Evolutionary conservation across 1,140 invertebrate species (phyloP).

Genomic region (Rhopalosiphum padi): DNA sequence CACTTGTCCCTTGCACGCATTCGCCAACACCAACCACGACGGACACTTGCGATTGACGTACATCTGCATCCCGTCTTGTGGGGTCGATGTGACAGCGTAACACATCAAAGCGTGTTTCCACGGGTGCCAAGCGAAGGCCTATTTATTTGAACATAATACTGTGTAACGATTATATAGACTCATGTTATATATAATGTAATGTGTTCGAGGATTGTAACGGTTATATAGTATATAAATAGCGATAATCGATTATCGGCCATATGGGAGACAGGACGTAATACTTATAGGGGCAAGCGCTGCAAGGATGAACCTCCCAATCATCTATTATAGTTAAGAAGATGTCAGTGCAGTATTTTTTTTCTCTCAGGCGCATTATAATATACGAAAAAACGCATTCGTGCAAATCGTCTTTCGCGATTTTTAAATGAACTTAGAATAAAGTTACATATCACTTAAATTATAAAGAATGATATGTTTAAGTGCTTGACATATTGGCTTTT

Average conservation of each 20-base stretch:
- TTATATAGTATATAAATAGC: neutral
- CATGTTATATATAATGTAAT: too few species aligned
- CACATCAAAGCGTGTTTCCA: constrained; percentile 44
- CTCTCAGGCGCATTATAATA: neutral
- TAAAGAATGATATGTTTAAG: too few species aligned
- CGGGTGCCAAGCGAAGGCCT: constrained; percentile 51
- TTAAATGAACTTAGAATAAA: too few species aligned
- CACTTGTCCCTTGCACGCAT: constrained; percentile 37
- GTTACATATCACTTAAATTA: too few species aligned
- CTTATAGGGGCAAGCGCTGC: neutral
- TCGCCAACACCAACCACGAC: constrained; percentile 40
- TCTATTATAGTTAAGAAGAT: neutral
- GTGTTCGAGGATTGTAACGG: too few species aligned
- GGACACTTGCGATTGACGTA: neutral
- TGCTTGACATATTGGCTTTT: too few species aligned
- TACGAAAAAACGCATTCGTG: neutral
- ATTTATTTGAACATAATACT: neutral
- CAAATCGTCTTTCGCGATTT: neutral
- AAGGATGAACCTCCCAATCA: neutral
- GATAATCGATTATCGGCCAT: neutral
- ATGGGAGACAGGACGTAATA: neutral
- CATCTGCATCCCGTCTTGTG: neutral
- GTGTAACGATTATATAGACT: neutral
- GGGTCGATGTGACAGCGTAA: constrained; percentile 11
- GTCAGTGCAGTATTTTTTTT: neutral